Evolutionary conservation across 1,140 invertebrate species (phyloP).

Genomic region (Drosophila pseudoobscura): DNA sequence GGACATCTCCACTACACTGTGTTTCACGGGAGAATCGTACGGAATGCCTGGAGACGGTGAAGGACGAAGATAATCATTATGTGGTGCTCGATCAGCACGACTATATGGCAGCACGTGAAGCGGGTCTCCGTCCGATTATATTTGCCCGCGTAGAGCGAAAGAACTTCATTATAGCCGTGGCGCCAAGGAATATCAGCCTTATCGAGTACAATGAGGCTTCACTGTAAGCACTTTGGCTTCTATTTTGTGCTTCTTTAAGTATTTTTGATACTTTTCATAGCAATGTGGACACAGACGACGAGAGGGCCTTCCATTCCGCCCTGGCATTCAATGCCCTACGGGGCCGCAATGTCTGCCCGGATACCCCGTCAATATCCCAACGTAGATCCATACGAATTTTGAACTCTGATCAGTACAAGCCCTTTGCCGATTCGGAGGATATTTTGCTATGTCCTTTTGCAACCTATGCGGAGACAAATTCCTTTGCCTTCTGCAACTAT

Average conservation of each 20-base stretch:
- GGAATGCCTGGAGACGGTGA: conserved; percentile 18
- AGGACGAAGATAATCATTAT: conserved; percentile 6
- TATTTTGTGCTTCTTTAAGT: background rate
- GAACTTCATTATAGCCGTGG: conserved; percentile 28
- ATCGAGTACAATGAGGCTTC: conserved; percentile 14
- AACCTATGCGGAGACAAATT: background rate
- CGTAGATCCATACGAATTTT: conserved; percentile 22
- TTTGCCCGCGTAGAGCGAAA: conserved; percentile 16
- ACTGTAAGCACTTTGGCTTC: conserved; percentile 25
- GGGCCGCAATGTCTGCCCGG: conserved; percentile 25
- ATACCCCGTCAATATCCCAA: background rate
- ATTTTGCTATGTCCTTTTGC: conserved; percentile 29
- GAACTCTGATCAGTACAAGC: conserved; percentile 15
- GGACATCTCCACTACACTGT: conserved; percentile 12
- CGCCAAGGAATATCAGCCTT: conserved; percentile 22
- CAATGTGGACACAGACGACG: conserved; percentile 7
- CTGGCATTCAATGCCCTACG: conserved; percentile 26
- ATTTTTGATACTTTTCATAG: background rate
- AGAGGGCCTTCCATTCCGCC: conserved; percentile 31
- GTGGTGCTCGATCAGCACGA: conserved; percentile 19
- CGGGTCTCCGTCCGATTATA: conserved; percentile 10
- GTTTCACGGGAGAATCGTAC: background rate
- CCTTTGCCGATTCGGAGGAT: conserved; percentile 9
- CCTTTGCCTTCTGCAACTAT: background rate
- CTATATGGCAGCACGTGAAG: conserved; percentile 21